A percentile compares a stretch with the other conserved stretches of the same genome.
phyloP scores from a whole-genome alignment of 2,888 invertebrate species.

The Philhelius pedissequus region DNA sequence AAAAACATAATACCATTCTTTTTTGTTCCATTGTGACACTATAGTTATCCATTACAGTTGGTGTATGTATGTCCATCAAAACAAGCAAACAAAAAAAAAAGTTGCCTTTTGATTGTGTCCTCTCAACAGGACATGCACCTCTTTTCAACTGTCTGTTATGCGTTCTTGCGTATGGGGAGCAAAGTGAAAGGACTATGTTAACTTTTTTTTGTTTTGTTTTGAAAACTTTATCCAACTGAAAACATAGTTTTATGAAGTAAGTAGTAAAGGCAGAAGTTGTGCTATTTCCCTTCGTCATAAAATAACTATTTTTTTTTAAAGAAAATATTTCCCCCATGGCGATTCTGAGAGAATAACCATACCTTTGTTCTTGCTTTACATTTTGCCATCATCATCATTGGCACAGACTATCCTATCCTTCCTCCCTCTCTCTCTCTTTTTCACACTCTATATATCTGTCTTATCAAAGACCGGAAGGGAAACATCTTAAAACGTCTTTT shows the following conservation, averaged over 20 bases:
- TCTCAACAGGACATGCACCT: slow-evolving; percentile 5
- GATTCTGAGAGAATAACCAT: slow-evolving; percentile 25
- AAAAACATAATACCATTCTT: neutral
- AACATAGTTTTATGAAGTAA: neutral
- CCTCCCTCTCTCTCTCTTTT: neutral
- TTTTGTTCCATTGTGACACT: neutral
- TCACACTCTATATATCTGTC: too few species aligned
- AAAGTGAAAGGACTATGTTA: neutral
- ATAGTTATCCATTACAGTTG: slow-evolving; percentile 3
- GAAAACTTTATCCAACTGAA: neutral
- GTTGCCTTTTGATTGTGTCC: neutral
- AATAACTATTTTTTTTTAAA: neutral
- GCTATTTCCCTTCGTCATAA: slow-evolving; percentile 6
- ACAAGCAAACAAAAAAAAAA: neutral
- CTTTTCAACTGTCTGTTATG: neutral
- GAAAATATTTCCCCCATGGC: neutral
- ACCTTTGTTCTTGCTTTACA: slow-evolving; percentile 13
- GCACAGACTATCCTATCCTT: neutral
- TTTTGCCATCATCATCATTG: slow-evolving; percentile 19
- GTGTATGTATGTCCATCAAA: slow-evolving; percentile 1
- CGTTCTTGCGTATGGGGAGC: neutral
- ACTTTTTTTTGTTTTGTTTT: neutral
- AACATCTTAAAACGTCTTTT: slow-evolving; percentile 33
- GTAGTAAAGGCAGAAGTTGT: neutral
- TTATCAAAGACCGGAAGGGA: slow-evolving; percentile 51